Conservation (phyloP, 2,888 invertebrate genomes). For the Apotomis betuletana region DNA sequence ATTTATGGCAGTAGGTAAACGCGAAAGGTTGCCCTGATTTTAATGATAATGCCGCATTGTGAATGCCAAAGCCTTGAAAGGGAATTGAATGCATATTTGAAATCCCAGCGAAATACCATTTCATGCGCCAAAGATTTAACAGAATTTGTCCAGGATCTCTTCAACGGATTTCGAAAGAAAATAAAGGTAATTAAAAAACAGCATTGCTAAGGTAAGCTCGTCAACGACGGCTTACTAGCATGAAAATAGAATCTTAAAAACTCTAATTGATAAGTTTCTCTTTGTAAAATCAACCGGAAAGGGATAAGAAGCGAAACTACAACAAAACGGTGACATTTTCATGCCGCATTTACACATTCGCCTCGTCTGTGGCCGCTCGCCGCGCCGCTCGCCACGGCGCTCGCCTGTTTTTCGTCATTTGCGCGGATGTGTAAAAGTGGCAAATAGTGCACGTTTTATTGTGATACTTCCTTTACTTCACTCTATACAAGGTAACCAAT, state of each 20-base stretch:
- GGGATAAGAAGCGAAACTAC: background rate
- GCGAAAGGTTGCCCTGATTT: slow-evolving; percentile 34
- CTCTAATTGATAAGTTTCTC: slow-evolving; percentile 8
- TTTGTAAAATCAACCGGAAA: background rate
- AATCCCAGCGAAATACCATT: slow-evolving; percentile 12
- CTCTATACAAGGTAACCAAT: too few species aligned
- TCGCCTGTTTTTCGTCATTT: too few species aligned
- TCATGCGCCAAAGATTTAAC: slow-evolving; percentile 7
- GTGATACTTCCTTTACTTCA: too few species aligned
- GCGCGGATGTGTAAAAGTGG: too few species aligned
- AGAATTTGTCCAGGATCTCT: background rate
- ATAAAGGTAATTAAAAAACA: too few species aligned
- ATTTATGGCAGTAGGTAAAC: slow-evolving; percentile 34
- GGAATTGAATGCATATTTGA: slow-evolving; percentile 16
- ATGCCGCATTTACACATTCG: too few species aligned
- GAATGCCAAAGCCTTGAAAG: slow-evolving; percentile 4
- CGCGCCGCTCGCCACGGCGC: too few species aligned
- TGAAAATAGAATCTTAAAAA: background rate
- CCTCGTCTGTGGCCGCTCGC: too few species aligned
- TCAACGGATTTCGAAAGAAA: too few species aligned
- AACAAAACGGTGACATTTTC: background rate
- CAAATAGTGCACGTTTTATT: too few species aligned
- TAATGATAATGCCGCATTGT: slow-evolving; percentile 32
- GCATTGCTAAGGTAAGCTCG: background rate
- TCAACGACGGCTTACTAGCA: background rate